These are phyloP conservation scores for Machimus atricapillus DNA, from an alignment of 2,888 invertebrate genomes.

Conservation along the genomic window DNA sequence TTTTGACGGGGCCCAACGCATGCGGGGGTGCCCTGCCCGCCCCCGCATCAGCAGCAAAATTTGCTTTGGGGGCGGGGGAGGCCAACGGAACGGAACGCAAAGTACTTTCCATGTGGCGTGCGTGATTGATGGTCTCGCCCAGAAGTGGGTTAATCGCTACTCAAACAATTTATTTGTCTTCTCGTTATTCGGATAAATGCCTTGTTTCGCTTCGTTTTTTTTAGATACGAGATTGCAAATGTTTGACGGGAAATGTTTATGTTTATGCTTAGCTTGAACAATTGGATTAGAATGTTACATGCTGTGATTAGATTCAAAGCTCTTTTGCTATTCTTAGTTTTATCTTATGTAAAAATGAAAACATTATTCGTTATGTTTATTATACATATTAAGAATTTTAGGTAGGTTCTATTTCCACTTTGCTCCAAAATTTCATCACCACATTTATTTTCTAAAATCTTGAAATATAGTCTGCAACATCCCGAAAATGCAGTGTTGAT, in stretches of 20 bases:
- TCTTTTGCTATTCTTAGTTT: not conserved
- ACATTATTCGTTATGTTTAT: too few species aligned
- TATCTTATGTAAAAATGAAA: too few species aligned
- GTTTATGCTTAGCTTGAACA: not conserved
- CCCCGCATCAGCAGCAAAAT: not conserved
- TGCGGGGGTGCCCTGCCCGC: not conserved
- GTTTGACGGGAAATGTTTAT: not conserved
- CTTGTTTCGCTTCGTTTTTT: not conserved
- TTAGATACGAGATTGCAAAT: not conserved
- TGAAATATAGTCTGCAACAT: too few species aligned
- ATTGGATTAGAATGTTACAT: not conserved
- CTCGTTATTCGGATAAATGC: not conserved
- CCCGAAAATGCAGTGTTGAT: too few species aligned
- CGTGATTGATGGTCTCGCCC: not conserved
- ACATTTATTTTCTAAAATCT: too few species aligned
- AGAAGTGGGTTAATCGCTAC: not conserved
- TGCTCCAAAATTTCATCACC: too few species aligned
- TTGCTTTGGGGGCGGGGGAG: not conserved
- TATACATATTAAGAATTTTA: too few species aligned
- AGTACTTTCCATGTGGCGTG: not conserved
- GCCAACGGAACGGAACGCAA: not conserved
- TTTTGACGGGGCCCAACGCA: not conserved
- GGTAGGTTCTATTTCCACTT: too few species aligned
- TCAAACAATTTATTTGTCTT: not conserved
- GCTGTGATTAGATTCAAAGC: not conserved